Conservation (phyloP, 1,140 invertebrate genomes). For the Xylocopa sonorina region DNA sequence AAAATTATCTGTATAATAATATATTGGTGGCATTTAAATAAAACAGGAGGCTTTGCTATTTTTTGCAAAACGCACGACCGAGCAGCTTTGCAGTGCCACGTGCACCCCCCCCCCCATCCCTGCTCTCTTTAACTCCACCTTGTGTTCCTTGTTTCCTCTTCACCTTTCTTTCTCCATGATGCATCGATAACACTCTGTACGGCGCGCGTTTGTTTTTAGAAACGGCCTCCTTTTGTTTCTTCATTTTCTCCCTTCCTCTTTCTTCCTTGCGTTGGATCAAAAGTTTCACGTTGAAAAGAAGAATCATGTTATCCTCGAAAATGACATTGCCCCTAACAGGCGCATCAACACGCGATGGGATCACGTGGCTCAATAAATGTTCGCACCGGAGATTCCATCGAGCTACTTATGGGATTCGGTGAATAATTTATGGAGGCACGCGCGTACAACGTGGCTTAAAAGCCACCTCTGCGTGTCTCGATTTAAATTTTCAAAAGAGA, state of each 20-base stretch:
- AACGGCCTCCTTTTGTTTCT: neutral
- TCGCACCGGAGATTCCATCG: neutral
- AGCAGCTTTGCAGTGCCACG: slow-evolving; percentile 38
- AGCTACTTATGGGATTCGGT: neutral
- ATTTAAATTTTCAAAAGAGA: slow-evolving; percentile 4
- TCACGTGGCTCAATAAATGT: slow-evolving; percentile 5
- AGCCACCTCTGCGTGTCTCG: neutral
- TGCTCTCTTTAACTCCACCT: neutral
- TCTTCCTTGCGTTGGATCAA: too few species aligned
- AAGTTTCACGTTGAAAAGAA: neutral
- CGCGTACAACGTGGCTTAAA: neutral
- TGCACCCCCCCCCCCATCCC: neutral
- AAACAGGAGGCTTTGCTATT: slow-evolving; percentile 25
- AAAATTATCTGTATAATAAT: slow-evolving; percentile 36
- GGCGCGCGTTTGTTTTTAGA: neutral
- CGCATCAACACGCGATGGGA: neutral
- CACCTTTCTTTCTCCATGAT: neutral
- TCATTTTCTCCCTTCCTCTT: too few species aligned
- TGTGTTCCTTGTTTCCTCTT: too few species aligned
- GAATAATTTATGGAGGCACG: slow-evolving; percentile 13
- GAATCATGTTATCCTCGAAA: neutral
- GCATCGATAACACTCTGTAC: slow-evolving; percentile 1
- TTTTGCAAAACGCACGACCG: neutral
- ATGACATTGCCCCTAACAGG: neutral
- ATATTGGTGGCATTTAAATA: slow-evolving; percentile 38